Conservation (phyloP, 2,113 vertebrate species). For the Telmatochromis sp. region DNA sequence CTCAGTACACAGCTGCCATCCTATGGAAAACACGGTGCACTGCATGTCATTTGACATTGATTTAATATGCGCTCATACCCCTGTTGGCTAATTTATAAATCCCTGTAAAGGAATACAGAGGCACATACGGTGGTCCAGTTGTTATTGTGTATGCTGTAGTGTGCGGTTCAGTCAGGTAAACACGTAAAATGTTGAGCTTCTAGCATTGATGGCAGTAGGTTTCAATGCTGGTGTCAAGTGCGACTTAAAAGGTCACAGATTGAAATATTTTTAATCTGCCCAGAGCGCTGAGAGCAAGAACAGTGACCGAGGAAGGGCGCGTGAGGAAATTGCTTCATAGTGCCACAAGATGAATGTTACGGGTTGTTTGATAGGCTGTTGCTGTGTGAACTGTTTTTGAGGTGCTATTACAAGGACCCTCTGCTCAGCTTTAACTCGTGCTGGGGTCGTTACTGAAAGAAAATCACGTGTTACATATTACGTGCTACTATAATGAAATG, state of each 20-base stretch:
- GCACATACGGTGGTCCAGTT: not conserved
- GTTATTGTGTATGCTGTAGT: not conserved
- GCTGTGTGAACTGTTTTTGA: not conserved
- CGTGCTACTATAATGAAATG: not conserved
- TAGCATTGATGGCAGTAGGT: not conserved
- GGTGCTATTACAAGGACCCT: not conserved
- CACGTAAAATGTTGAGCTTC: not conserved
- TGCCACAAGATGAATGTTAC: not conserved
- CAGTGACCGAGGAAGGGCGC: not conserved
- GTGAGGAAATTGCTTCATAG: not conserved
- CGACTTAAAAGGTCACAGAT: not conserved
- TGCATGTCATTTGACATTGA: constrained; percentile 20
- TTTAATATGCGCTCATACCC: not conserved
- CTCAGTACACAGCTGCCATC: constrained; percentile 58
- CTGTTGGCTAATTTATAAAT: not conserved
- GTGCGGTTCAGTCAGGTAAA: not conserved
- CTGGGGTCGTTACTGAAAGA: not conserved
- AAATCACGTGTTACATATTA: not conserved
- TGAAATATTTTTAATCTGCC: not conserved
- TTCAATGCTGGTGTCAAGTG: not conserved
- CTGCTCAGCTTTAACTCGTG: not conserved
- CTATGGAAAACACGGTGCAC: constrained; percentile 45
- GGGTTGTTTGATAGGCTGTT: not conserved
- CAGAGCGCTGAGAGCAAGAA: not conserved
- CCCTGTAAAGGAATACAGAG: not conserved